A percentile compares a stretch with the other conserved stretches of the same genome.
phyloP scores from a whole-genome alignment of 2,888 invertebrate species.

The Pycnomerus fuliginosus region DNA sequence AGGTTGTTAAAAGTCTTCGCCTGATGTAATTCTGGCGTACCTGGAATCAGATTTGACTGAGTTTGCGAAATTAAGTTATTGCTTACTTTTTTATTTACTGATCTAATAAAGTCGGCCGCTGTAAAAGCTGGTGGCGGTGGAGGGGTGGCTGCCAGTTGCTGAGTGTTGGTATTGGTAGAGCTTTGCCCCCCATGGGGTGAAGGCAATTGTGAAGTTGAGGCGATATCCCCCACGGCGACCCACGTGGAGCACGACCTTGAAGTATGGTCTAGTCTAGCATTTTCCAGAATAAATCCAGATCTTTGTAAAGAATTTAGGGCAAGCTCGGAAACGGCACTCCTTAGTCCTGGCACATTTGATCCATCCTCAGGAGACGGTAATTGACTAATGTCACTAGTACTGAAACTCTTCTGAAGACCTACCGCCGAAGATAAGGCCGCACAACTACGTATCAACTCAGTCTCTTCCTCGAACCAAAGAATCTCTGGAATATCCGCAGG shows the following conservation, averaged over 20 bases:
- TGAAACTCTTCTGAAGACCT: conserved; percentile 82
- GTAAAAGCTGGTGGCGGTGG: conserved; percentile 60
- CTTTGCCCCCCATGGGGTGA: conserved; percentile 72
- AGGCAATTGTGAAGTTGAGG: conserved; percentile 76
- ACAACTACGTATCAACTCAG: conserved; percentile 76
- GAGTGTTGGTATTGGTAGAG: conserved; percentile 25
- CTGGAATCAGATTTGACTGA: conserved; percentile 45
- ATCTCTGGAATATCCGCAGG: conserved; percentile 65
- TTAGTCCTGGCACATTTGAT: conserved; percentile 44
- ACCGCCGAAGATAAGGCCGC: conserved; percentile 76
- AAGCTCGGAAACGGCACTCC: conserved; percentile 58
- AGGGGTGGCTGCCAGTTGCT: conserved; percentile 31
- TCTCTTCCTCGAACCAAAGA: conserved; percentile 72
- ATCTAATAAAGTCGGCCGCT: conserved; percentile 67
- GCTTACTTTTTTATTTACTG: conserved; percentile 75
- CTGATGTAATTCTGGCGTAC: conserved; percentile 81
- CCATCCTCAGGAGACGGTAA: conserved; percentile 57
- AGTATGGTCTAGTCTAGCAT: conserved; percentile 59
- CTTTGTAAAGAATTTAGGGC: conserved; percentile 61
- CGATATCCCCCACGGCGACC: conserved; percentile 79
- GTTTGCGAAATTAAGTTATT: neutral
- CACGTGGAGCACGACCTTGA: conserved; percentile 79
- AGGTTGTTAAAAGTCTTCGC: conserved; percentile 74
- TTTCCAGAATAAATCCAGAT: conserved; percentile 57
- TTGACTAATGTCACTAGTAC: conserved; percentile 74